A percentile compares a stretch with the other conserved stretches of the same genome.
These are phyloP conservation scores for Myiagra hebetior DNA, from an alignment of 2,113 vertebrate species.

Conservation along the genomic window DNA sequence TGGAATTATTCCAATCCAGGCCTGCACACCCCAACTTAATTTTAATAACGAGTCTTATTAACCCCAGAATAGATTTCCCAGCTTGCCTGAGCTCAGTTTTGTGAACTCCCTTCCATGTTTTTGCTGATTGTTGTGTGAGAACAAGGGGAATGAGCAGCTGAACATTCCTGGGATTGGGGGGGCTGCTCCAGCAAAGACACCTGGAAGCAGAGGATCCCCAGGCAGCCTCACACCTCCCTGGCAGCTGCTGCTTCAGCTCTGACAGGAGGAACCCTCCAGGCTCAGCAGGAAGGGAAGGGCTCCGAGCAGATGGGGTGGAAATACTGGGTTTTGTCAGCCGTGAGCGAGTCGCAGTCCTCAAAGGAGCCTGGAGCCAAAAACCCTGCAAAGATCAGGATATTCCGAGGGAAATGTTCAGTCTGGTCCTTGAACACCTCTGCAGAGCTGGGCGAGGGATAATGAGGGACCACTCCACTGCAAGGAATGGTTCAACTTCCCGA, in stretches of 20 bases:
- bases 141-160: background rate
- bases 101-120: background rate
- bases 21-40: background rate
- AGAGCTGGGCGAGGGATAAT: rapidly evolving
- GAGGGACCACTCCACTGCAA: background rate
- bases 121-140: background rate
- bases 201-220: background rate
- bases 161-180: background rate
- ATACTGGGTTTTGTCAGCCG: background rate
- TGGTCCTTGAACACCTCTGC: background rate
- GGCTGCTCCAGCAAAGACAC: background rate
- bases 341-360: background rate
- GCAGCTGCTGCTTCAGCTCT: background rate
- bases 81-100: background rate
- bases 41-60: background rate
- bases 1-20: background rate
- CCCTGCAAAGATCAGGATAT: background rate
- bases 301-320: background rate
- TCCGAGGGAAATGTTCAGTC: background rate
- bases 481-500: too few species aligned
- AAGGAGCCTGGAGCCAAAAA: background rate
- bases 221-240: background rate
- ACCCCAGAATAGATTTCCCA: background rate
- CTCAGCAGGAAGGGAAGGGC: background rate
- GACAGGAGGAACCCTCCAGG: background rate